These are phyloP conservation scores for Lasioglossum morio DNA, from an alignment of 2,888 invertebrate genomes.

Conservation along the genomic window DNA sequence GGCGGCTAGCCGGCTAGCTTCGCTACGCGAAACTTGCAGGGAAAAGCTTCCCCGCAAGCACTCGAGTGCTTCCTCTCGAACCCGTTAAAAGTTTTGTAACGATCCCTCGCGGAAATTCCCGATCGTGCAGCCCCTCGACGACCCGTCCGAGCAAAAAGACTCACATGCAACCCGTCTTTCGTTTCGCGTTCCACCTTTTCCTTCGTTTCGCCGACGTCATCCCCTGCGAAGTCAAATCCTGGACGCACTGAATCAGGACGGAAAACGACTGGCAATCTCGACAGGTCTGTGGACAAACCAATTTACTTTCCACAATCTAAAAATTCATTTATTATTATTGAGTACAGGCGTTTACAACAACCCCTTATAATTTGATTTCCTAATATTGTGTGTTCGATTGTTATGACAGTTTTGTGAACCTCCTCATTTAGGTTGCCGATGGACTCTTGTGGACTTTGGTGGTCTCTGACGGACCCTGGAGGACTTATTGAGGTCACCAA, in stretches of 20 bases:
- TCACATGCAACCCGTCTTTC: constrained; percentile 11
- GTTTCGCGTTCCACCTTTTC: neutral
- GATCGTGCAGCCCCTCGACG: constrained; percentile 67
- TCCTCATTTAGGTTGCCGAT: no score
- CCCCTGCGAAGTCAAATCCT: neutral
- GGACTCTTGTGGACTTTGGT: no score
- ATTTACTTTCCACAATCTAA: no score
- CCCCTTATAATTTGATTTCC: no score
- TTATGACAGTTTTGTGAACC: no score
- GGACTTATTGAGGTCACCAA: no score
- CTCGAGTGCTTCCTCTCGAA: constrained; percentile 74
- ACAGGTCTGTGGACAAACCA: no score
- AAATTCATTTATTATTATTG: no score
- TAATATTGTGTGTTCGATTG: no score
- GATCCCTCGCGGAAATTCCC: constrained; percentile 78
- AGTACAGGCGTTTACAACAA: no score
- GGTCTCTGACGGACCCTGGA: no score
- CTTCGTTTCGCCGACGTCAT: neutral
- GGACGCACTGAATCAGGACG: neutral
- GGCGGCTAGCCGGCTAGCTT: constrained; percentile 29
- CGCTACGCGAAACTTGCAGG: constrained; percentile 73
- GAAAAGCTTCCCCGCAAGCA: constrained; percentile 54
- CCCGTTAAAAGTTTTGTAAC: constrained; percentile 82
- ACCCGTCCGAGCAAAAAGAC: constrained; percentile 41
- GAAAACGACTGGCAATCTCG: neutral